These are phyloP conservation scores for Agrotis ipsilon DNA, from an alignment of 2,888 invertebrate genomes.

Conservation along the genomic window DNA sequence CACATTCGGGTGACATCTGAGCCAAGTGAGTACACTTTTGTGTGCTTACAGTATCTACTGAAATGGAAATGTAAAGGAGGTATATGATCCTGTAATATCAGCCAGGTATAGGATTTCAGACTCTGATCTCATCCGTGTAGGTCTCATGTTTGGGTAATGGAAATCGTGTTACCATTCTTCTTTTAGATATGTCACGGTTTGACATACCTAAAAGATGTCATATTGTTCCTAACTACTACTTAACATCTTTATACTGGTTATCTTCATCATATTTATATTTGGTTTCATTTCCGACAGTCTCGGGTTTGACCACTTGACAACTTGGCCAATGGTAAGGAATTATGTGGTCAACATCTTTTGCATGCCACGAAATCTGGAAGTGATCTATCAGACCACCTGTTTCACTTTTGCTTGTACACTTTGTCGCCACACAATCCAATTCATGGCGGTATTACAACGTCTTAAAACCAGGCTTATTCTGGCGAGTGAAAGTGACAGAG, in stretches of 20 bases:
- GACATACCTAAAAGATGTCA: too few relatives aligned
- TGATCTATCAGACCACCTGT: neutral
- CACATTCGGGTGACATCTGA: neutral
- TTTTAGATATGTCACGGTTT: neutral
- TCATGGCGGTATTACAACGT: too few relatives aligned
- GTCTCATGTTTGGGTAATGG: neutral
- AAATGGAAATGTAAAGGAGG: neutral
- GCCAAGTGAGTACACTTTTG: neutral
- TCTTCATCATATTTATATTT: too few relatives aligned
- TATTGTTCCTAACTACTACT: neutral
- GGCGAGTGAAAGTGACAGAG: too few relatives aligned
- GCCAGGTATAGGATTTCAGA: neutral
- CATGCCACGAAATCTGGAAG: neutral
- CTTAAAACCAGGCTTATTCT: too few relatives aligned
- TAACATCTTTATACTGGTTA: too few relatives aligned
- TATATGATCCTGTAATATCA: too few relatives aligned
- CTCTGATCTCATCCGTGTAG: neutral
- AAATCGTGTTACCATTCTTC: neutral
- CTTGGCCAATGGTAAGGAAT: too few relatives aligned
- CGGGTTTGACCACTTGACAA: too few relatives aligned
- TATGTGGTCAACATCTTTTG: too few relatives aligned
- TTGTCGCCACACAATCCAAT: too few relatives aligned
- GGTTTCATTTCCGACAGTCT: too few relatives aligned
- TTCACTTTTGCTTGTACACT: neutral
- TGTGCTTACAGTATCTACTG: neutral